Base-by-base conservation (phyloP, 2,797 vertebrate genomes). In the Gephyroberyx darwinii region DNA sequence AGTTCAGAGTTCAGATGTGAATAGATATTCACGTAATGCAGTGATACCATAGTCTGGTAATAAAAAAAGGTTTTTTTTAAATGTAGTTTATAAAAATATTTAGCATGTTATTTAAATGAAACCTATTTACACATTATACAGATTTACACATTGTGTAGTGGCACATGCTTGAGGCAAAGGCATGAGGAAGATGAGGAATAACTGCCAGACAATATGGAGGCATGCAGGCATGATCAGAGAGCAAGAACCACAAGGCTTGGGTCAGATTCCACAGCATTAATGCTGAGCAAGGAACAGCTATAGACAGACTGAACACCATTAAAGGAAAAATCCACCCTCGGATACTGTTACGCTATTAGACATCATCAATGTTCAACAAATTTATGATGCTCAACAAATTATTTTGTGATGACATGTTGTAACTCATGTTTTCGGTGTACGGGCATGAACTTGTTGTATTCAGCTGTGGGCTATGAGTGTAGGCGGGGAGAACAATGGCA, bases 161-260 rank as follows among this genome's bases (percentile, higher is more conserved):
- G 19, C 30, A 68, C 13, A 26, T 53, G 75, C 53, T 71, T n/a
- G 2, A 68, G 80, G 59, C 60, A 48, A 79, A 58, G 67, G 35
- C 51, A 50, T 0, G 33, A 31, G 33, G 50, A 55, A 37, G 9
- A 62, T 26, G 39, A 19, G 47, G 26, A 4, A 35, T 17, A 67
- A 69, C 55, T 74, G 61, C 1, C 20, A 72, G 37, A 71, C 74
- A 75, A 66, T 65, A 67, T 33, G 69, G 73, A 87, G 81, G 82
- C 83, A 86, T 81, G 80, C 69, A 33, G 89, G 83, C 63, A 81
- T 88, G 81, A 80, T 63, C 30, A 43, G 6, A 54, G 45, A 74
- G 20, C 41, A 64, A 43, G 69, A 68, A 58, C 30, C 41, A 61
- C 41, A n/a, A 56, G 47, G 43, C 74, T 71, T 88, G 86, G 82